Percentiles rank a stretch among this genome's conserved stretches.
These are phyloP conservation scores for Lophius americanus DNA, from an alignment of 2,797 vertebrate species.

Conservation along the genomic window DNA sequence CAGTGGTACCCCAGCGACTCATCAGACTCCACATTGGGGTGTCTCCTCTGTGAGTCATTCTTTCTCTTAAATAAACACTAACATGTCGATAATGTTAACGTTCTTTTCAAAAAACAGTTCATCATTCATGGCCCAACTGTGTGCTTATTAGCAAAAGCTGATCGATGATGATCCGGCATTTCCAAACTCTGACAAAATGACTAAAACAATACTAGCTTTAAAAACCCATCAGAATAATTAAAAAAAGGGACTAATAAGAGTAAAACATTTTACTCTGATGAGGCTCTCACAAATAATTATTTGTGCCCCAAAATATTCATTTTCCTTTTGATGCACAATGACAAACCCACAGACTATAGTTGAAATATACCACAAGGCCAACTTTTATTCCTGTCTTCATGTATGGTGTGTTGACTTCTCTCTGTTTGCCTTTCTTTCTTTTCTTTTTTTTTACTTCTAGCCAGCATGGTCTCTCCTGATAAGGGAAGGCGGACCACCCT, in stretches of 20 bases:
- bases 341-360: constrained; percentile 3
- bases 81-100: neutral
- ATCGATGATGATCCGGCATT: neutral
- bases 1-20: constrained; percentile 99
- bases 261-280: neutral
- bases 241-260: neutral
- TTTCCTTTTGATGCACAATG: neutral
- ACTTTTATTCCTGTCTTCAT: constrained; percentile 3
- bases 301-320: no score
- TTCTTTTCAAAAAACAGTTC: neutral
- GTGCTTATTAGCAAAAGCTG: no score
- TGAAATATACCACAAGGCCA: neutral
- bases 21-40: constrained; percentile 93
- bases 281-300: no score
- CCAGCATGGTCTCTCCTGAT: constrained; percentile 97
- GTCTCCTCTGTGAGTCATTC: constrained; percentile 90
- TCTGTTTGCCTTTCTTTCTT: constrained; percentile 10
- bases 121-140: no score
- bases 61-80: neutral
- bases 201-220: neutral
- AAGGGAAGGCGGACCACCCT: constrained; percentile 90
- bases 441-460: constrained; percentile 67
- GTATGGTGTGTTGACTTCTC: constrained; percentile 8
- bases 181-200: constrained; percentile 1
- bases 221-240: neutral